Conservation (phyloP, 2,113 vertebrate genomes). For the Hemibagrus wyckioides region DNA sequence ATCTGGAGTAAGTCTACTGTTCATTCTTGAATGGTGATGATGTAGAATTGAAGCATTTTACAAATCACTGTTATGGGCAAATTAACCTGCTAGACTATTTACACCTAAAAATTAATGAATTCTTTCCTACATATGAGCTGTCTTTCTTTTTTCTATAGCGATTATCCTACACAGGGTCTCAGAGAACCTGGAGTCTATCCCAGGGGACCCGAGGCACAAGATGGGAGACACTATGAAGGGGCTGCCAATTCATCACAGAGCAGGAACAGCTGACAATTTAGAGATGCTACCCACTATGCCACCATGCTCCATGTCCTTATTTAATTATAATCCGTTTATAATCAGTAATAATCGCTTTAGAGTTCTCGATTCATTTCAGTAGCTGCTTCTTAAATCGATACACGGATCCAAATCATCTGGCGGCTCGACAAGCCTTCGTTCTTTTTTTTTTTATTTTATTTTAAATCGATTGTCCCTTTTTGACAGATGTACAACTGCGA, state of each 20-base stretch:
- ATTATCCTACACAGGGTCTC: no score
- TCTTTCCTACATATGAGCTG: no score
- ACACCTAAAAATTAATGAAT: not conserved
- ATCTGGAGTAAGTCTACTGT: not conserved
- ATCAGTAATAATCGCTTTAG: not conserved
- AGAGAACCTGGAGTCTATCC: no score
- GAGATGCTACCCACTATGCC: not conserved
- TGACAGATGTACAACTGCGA: not conserved
- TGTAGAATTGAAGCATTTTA: not conserved
- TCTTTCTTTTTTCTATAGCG: no score
- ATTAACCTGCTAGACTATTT: not conserved
- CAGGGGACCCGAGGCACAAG: no score
- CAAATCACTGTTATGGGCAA: not conserved
- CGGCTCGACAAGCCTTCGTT: not conserved
- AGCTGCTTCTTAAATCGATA: not conserved
- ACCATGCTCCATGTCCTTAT: not conserved
- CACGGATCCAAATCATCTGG: not conserved
- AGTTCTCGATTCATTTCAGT: not conserved
- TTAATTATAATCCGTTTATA: not conserved
- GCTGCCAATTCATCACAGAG: no score
- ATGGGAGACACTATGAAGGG: no score
- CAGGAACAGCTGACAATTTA: no score
- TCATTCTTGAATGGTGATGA: not conserved
- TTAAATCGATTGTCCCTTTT: not conserved
- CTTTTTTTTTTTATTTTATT: not conserved